phyloP scores from a whole-genome alignment of 2,113 vertebrate genomes.

The Mirounga angustirostris region DNA sequence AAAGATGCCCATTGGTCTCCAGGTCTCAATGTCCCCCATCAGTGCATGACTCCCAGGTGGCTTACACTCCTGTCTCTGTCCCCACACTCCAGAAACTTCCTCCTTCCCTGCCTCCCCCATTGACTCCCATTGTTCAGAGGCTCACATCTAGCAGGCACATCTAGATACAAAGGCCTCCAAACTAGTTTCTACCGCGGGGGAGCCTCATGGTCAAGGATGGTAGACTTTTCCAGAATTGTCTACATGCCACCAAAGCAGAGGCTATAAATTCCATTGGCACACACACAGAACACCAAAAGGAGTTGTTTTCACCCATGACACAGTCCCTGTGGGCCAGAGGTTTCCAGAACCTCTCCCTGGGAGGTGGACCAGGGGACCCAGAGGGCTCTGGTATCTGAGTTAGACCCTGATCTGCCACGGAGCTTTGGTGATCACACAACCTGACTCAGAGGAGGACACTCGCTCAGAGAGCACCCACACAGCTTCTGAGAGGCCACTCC shows the following conservation, averaged over 20 bases:
- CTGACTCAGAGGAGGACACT: not conserved
- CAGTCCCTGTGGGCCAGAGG: not conserved
- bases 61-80: not conserved
- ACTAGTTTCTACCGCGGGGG: not conserved
- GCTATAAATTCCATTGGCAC: not conserved
- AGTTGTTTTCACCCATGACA: not conserved
- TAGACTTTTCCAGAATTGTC: not conserved
- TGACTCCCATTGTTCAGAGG: not conserved
- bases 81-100: not conserved
- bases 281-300: not conserved
- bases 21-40: not conserved
- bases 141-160: not conserved
- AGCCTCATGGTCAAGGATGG: not conserved
- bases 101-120: not conserved
- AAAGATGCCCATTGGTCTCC: not conserved
- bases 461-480: not conserved
- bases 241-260: not conserved
- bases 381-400: not conserved
- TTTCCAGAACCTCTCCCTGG: not conserved
- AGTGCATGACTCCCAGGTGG: fast-evolving
- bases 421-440: not conserved
- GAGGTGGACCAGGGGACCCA: not conserved
- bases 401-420: not conserved
- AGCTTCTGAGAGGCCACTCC: not conserved
- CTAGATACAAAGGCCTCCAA: not conserved